Evolutionary conservation across 2,113 vertebrate genomes (phyloP).

Genomic region (Mesembrinibis cayennensis): DNA sequence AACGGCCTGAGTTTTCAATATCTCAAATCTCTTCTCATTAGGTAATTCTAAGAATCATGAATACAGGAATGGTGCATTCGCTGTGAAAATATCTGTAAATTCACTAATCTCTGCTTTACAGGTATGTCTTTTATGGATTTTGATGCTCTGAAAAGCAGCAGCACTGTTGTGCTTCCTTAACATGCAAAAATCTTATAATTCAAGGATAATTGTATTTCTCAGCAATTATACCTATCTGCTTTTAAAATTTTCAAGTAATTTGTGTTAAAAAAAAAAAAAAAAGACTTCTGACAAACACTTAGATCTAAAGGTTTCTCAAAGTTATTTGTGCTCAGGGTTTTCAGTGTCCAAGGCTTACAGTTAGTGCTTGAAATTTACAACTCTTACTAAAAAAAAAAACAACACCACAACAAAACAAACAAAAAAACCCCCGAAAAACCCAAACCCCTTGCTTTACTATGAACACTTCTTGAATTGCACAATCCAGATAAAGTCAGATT

Average conservation of each 20-base stretch:
- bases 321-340: background rate
- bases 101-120: background rate
- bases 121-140: background rate
- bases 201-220: background rate
- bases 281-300: background rate
- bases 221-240: background rate
- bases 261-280: background rate
- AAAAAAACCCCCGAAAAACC: too few relatives aligned
- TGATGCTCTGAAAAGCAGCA: background rate
- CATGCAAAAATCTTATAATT: background rate
- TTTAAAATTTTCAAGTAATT: background rate
- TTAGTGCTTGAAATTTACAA: background rate
- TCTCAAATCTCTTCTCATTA: background rate
- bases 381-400: background rate
- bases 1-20: background rate
- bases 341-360: background rate
- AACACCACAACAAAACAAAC: too few relatives aligned
- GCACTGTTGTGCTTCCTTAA: background rate
- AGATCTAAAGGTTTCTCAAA: background rate
- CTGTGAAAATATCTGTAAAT: background rate
- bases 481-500: background rate
- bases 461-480: background rate
- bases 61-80: fast-evolving
- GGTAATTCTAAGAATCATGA: background rate
- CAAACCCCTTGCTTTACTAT: background rate